phyloP scores from a whole-genome alignment of 2,113 vertebrate species.

The Excalfactoria chinensis region DNA sequence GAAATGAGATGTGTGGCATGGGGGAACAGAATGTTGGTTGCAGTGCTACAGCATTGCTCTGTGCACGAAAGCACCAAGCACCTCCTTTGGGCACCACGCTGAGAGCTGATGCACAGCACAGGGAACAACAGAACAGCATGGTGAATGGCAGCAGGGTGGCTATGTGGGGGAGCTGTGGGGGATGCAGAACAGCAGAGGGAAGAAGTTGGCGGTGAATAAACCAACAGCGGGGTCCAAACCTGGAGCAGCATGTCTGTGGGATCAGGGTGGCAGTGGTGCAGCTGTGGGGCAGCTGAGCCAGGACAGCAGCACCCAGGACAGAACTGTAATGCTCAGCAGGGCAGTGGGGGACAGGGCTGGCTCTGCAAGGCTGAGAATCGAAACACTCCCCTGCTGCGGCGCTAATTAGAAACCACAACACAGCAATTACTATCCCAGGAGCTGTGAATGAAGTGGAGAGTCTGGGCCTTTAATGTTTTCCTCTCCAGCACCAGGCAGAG shows the following conservation, averaged over 20 bases:
- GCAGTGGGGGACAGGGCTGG: slow-evolving; percentile 14
- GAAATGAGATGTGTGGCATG: too few relatives aligned
- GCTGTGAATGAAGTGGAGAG: slow-evolving; percentile 78
- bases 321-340: not conserved
- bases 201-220: not conserved
- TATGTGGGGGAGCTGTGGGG: rapidly evolving
- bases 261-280: not conserved
- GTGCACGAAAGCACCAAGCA: rapidly evolving
- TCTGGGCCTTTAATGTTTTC: slow-evolving; percentile 73
- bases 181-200: not conserved
- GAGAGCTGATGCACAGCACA: rapidly evolving
- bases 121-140: not conserved
- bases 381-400: slow-evolving; percentile 65
- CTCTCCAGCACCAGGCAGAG: slow-evolving; percentile 56
- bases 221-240: too few relatives aligned
- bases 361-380: not conserved
- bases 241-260: not conserved
- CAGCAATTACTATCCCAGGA: slow-evolving; percentile 82
- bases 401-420: slow-evolving; percentile 85
- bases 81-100: not conserved
- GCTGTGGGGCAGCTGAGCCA: not conserved
- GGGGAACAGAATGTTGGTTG: not conserved
- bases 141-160: rapidly evolving
- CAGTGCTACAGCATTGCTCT: not conserved
- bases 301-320: not conserved